Base-by-base conservation (phyloP, 1,140 invertebrate genomes). In the Drosophila erecta region DNA sequence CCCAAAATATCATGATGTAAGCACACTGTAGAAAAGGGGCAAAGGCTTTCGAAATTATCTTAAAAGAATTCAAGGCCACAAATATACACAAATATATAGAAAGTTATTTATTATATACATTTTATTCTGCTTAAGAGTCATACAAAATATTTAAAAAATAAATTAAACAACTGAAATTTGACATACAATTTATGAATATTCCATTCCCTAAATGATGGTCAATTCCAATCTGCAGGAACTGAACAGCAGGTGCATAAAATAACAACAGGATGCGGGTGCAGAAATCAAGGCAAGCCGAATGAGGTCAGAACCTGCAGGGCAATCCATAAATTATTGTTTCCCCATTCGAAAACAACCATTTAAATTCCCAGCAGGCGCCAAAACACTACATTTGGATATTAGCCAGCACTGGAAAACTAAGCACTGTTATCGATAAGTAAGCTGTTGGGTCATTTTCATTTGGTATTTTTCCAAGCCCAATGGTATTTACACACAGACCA, bases 231-330 rank as follows among this genome's bases (percentile, higher is more conserved):
- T 11, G 0, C 33, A 2, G 37, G 40, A 51, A 69, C 33, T 30
- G 14, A 67, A 37, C 8, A n/a, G 46, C 57, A 61, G 41, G 50
- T 69, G 8, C 20, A 41, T 3, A 8, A 35, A 76, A 74, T 81
- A 70, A 53, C 55, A 61, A 65, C 46, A 77, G 81, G 76, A 85
- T 58, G 72, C 44, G 41, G 41, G 53, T 58, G 60, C 22, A 56
- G 37, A 55, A 54, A 74, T 74, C 74, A 62, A 59, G 40, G 47
- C 24, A 57, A 15, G 2, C 0, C 35, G 49, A 86, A 86, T 77
- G 51, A 59, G 62, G 81, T 74, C 77, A 84, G 20, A n/a, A 35
- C 66, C 55, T 14, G 1, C 12, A 12, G 47, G 20, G 12, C 4
- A 37, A 56, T 33, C 20, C 37, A 24, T 49, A 17, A 44, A 41